These are phyloP conservation scores for Carcharodon carcharias DNA, from an alignment of 2,797 vertebrate genomes.

Conservation along the genomic window DNA sequence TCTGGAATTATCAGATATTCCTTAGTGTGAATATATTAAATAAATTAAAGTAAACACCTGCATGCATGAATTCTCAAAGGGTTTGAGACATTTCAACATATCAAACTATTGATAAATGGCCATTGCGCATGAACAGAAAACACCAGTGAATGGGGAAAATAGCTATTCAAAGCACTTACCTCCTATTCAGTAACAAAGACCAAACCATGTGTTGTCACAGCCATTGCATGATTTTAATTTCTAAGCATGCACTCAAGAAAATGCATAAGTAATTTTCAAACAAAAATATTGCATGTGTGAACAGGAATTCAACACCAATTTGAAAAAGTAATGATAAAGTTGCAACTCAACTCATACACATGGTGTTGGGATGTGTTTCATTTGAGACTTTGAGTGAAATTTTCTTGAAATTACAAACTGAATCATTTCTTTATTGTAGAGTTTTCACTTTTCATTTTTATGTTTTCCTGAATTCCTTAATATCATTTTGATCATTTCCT, in stretches of 20 bases:
- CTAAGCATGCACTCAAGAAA: not conserved
- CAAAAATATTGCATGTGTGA: not conserved
- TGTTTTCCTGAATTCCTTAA: not conserved
- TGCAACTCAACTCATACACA: not conserved
- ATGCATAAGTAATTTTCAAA: not conserved
- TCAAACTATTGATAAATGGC: not conserved
- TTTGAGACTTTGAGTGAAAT: not conserved
- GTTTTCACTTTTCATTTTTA: not conserved
- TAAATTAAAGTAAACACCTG: not conserved
- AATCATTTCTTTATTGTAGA: not conserved
- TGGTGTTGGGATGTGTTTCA: not conserved
- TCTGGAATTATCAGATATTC: not conserved
- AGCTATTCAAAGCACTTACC: not conserved
- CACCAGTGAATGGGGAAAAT: not conserved
- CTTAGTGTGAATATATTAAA: not conserved
- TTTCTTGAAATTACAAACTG: not conserved
- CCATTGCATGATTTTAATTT: not conserved
- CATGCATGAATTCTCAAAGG: not conserved
- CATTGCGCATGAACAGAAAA: not conserved
- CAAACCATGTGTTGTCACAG: not conserved
- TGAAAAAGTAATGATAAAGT: not conserved
- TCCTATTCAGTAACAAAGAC: not conserved
- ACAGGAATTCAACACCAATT: not conserved
- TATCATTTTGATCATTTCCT: not conserved
- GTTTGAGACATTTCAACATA: not conserved